phyloP scores from a whole-genome alignment of 2,888 invertebrate species.

The Pharmacophagus antenor region DNA sequence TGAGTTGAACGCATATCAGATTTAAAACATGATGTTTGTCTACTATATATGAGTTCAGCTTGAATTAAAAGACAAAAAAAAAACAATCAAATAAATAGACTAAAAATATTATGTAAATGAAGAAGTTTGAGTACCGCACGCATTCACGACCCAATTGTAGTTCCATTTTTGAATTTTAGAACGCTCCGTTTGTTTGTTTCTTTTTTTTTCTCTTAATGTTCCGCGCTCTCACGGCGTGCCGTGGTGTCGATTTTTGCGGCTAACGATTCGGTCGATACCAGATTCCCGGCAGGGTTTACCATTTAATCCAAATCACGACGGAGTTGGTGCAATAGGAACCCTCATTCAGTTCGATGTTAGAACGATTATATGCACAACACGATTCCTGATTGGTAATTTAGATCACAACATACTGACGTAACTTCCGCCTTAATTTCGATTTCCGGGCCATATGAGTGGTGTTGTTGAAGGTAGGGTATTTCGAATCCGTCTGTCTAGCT shows the following conservation, averaged over 20 bases:
- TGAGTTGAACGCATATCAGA: too few species aligned
- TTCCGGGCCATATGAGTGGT: too few species aligned
- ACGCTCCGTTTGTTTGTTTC: slow-evolving; percentile 35
- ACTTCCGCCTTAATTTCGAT: too few species aligned
- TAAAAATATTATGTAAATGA: not conserved
- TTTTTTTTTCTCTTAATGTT: slow-evolving; percentile 25
- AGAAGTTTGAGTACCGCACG: slow-evolving; percentile 34
- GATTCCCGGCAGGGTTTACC: slow-evolving; percentile 38
- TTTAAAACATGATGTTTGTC: too few species aligned
- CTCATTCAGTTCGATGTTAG: not conserved
- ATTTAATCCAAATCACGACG: slow-evolving; percentile 38
- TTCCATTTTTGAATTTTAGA: slow-evolving; percentile 54
- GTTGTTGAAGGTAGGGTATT: too few species aligned
- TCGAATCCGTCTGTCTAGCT: too few species aligned
- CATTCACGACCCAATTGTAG: slow-evolving; percentile 52
- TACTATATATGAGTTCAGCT: too few species aligned
- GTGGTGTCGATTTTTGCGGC: slow-evolving; percentile 63
- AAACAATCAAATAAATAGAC: too few species aligned
- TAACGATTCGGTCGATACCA: slow-evolving; percentile 43
- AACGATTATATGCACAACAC: not conserved
- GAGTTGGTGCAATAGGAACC: not conserved
- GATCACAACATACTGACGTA: too few species aligned
- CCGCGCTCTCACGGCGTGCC: slow-evolving; percentile 37
- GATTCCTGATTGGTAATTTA: too few species aligned
- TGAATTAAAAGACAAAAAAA: too few species aligned